phyloP scores from a whole-genome alignment of 2,113 vertebrate species.

The Menura novaehollandiae region DNA sequence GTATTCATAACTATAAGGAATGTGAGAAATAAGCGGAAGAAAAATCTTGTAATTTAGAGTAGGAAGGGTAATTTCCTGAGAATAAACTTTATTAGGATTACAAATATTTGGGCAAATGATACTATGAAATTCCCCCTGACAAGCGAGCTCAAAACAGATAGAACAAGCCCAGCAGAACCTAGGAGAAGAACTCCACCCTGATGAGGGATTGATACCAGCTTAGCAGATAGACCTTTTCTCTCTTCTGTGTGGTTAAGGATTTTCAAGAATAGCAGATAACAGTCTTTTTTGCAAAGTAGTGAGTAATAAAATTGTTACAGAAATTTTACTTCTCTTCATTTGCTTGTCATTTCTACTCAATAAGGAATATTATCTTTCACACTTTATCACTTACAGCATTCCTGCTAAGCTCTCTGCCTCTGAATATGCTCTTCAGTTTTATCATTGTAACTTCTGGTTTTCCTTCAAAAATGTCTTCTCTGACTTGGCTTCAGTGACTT shows the following conservation, averaged over 20 bases:
- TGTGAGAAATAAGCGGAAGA: neutral
- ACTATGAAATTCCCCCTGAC: rapidly evolving
- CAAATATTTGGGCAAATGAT: neutral
- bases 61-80: neutral
- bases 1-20: neutral
- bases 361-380: neutral
- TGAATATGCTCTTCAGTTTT: neutral
- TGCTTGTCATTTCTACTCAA: neutral
- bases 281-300: neutral
- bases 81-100: neutral
- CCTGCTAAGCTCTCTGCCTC: neutral
- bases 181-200: neutral
- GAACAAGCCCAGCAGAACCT: neutral
- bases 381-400: neutral
- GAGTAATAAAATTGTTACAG: neutral
- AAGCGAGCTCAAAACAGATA: neutral
- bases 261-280: neutral
- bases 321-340: neutral
- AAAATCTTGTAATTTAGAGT: neutral
- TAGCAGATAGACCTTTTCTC: neutral
- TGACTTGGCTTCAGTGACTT: neutral
- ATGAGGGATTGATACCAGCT: rapidly evolving
- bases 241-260: neutral
- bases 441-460: neutral
- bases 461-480: neutral